phyloP scores from a whole-genome alignment of 2,797 vertebrate species.

The Phataginus tetradactyla region DNA sequence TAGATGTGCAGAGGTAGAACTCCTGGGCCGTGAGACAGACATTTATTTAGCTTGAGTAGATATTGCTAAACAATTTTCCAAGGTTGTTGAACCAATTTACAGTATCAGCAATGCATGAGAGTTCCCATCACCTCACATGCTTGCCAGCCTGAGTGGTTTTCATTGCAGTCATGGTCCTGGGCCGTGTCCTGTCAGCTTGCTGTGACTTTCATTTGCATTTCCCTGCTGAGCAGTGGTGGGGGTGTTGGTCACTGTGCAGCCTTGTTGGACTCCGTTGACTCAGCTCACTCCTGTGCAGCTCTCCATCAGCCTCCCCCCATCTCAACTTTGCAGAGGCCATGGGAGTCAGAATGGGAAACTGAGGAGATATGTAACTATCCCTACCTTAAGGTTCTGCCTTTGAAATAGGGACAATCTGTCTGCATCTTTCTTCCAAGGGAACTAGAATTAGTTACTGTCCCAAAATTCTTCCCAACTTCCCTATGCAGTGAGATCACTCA shows the following conservation, averaged over 20 bases:
- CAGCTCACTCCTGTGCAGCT: neutral
- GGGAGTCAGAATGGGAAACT: neutral
- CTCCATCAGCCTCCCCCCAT: neutral
- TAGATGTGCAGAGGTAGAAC: neutral
- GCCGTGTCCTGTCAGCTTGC: accelerated
- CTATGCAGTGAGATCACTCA: neutral
- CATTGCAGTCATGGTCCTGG: neutral
- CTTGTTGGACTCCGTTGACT: neutral
- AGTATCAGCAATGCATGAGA: neutral
- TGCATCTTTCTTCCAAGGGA: neutral
- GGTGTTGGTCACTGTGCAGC: too few species aligned
- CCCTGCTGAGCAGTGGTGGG: neutral
- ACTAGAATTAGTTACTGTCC: neutral
- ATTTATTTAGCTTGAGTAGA: neutral
- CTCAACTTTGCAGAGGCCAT: neutral
- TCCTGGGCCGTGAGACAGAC: neutral
- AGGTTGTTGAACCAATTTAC: neutral
- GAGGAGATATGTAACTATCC: neutral
- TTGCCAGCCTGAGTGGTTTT: neutral
- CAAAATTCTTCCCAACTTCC: neutral
- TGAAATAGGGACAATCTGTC: neutral
- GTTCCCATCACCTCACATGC: neutral
- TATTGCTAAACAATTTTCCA: neutral
- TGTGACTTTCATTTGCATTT: neutral
- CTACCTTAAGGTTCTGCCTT: neutral